Evolutionary conservation across 2,113 vertebrate species (phyloP), one percentile per base, ranked within the genome.

Genomic region (Meriones unguiculatus): DNA sequence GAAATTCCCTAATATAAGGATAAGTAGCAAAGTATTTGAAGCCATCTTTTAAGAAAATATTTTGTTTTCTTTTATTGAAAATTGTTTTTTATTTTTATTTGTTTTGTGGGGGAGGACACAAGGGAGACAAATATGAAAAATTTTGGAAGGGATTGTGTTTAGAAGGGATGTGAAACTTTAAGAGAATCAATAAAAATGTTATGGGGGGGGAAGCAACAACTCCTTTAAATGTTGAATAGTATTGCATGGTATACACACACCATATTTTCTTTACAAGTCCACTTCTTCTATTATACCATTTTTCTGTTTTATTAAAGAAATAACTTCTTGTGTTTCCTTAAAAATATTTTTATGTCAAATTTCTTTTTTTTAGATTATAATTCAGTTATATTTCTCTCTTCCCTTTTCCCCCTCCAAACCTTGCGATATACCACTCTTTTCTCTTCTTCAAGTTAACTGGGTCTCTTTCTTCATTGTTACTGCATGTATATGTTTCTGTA

Each of bases 1-100:
- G 77, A 91, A 78, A 81, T 9, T 88, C 76, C 54, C 50, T 15
- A 87, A 35, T 15, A 14, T 18, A 30, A 84, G 57, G 41, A 84
- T 50, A 93, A 72, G 35, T 92, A 90, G 87, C 30, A 72, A 91
- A 76, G 64, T 67, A 73, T 88, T 93, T 85, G 57, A 14, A 85
- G 25, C 38, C 6, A 17, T 65, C 41, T 64, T 81, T 24, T 12
- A 24, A 82, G 14, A 25, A 67, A 30, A n/a, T n/a, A 70, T 38
- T 82, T 82, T 81, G 57, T 82, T 82, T 38, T 35, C 22, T 82
- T 82, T 82, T 38, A 62, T 41, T 38, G 57, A 62, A 41, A 28
- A 38, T 82, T 22, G n/a, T 17, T 62, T 62, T 62, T 82, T 82
- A n/a, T 72, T 72, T 72, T 72, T 72, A 38, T 17, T 72, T 72